Evolutionary conservation across 2,888 invertebrate genomes (phyloP).

Genomic region (Parelbella ahira): DNA sequence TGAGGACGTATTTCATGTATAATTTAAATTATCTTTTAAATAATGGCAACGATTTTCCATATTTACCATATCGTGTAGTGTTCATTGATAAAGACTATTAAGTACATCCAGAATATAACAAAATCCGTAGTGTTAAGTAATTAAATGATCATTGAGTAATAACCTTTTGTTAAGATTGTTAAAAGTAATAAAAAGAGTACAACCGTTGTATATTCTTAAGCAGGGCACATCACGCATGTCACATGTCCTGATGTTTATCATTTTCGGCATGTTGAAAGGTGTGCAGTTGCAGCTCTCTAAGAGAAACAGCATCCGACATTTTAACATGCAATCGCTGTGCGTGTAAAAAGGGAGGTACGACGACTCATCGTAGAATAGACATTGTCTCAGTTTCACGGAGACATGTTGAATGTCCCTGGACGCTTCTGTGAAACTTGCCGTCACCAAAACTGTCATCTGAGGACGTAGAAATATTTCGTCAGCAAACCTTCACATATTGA

Average conservation of each 20-base stretch:
- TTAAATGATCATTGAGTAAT: too few species aligned
- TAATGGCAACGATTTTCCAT: too few species aligned
- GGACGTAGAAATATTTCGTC: too few species aligned
- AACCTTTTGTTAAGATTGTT: too few species aligned
- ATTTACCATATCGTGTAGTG: too few species aligned
- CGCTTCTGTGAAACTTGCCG: slow-evolving; percentile 66
- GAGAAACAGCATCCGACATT: slow-evolving; percentile 77
- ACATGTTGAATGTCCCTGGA: slow-evolving; percentile 70
- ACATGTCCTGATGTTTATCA: slow-evolving; percentile 60
- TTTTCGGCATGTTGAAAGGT: slow-evolving; percentile 77
- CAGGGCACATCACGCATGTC: slow-evolving; percentile 75
- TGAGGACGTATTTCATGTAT: too few species aligned
- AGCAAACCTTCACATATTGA: too few species aligned
- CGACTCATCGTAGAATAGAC: slow-evolving; percentile 80
- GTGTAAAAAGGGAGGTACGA: slow-evolving; percentile 70
- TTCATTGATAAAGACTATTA: too few species aligned
- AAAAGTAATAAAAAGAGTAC: too few species aligned
- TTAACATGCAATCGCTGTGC: slow-evolving; percentile 80
- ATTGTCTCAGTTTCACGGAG: slow-evolving; percentile 65
- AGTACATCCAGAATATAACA: too few species aligned
- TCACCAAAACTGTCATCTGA: slow-evolving; percentile 66
- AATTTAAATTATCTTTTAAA: too few species aligned
- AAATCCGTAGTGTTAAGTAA: too few species aligned
- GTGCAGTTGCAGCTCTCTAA: slow-evolving; percentile 76
- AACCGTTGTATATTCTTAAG: slow-evolving; percentile 55